Evolutionary conservation across 2,888 invertebrate species (phyloP).

Genomic region (Chymomyza amoena): DNA sequence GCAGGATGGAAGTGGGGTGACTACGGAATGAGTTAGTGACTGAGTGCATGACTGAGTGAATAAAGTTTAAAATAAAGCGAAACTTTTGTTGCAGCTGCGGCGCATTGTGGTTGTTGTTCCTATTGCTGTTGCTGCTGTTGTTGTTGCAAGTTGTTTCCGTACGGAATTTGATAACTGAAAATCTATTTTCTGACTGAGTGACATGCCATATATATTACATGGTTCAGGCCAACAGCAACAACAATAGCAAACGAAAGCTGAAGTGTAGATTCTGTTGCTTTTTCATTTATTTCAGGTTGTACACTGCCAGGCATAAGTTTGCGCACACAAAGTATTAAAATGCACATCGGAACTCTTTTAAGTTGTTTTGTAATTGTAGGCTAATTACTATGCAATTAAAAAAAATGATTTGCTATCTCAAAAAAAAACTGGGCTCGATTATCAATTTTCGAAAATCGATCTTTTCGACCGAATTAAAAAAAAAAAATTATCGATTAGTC

Average conservation of each 20-base stretch:
- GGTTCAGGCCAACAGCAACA: neutral
- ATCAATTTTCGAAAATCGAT: too few relatives aligned
- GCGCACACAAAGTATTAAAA: too few relatives aligned
- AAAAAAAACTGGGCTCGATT: too few relatives aligned
- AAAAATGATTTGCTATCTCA: too few relatives aligned
- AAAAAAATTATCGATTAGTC: too few relatives aligned
- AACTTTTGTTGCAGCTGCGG: conserved; percentile 3
- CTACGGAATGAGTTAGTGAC: neutral
- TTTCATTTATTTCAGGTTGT: neutral
- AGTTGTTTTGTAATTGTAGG: too few relatives aligned
- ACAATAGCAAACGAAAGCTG: neutral
- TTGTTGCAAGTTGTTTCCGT: neutral
- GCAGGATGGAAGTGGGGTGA: neutral
- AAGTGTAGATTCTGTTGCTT: neutral
- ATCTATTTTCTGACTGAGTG: conserved; percentile 71
- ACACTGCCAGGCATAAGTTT: too few relatives aligned
- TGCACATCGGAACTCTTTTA: too few relatives aligned
- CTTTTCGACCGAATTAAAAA: too few relatives aligned
- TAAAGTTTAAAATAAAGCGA: neutral
- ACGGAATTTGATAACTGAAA: conserved; percentile 55
- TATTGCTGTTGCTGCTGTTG: neutral
- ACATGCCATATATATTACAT: conserved; percentile 51
- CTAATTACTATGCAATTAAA: too few relatives aligned
- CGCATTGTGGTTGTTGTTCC: neutral
- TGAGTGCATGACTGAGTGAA: neutral